phyloP scores from a whole-genome alignment of 2,797 vertebrate species.

The Sandelia bainsii region DNA sequence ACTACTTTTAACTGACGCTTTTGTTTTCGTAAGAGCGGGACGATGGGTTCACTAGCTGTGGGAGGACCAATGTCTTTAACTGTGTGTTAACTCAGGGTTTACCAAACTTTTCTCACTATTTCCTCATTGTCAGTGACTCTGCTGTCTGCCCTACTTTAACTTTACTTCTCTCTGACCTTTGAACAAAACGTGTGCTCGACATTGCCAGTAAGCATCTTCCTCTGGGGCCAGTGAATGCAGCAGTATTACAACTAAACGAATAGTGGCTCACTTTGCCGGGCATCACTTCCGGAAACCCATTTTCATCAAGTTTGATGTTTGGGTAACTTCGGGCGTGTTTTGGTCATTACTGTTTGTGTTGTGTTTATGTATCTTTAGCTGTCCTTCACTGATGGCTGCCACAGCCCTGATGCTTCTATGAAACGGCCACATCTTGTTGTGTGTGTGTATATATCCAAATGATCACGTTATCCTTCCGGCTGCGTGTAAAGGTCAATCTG shows the following conservation, averaged over 20 bases:
- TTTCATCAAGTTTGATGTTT: neutral
- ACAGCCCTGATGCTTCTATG: neutral
- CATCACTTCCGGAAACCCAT: too few relatives aligned
- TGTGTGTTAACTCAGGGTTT: neutral
- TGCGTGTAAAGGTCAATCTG: slow-evolving; percentile 5
- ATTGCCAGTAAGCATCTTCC: neutral
- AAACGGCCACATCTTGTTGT: slow-evolving; percentile 5
- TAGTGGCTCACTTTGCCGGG: too few relatives aligned
- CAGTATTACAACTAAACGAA: neutral
- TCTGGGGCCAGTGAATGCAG: neutral
- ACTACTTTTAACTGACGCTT: neutral
- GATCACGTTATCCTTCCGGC: neutral
- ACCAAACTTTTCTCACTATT: neutral
- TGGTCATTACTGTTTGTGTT: neutral
- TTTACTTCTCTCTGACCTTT: neutral
- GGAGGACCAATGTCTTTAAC: slow-evolving; percentile 14
- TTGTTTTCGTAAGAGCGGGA: neutral
- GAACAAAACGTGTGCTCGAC: neutral
- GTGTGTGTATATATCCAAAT: neutral
- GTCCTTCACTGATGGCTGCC: neutral
- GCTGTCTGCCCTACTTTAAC: accelerated
- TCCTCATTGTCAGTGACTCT: neutral
- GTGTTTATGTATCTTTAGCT: neutral
- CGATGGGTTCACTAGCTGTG: slow-evolving; percentile 41
- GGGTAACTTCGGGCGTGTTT: neutral